These are phyloP conservation scores for Coptodon rendalli DNA, from an alignment of 2,113 vertebrate species.

Conservation along the genomic window DNA sequence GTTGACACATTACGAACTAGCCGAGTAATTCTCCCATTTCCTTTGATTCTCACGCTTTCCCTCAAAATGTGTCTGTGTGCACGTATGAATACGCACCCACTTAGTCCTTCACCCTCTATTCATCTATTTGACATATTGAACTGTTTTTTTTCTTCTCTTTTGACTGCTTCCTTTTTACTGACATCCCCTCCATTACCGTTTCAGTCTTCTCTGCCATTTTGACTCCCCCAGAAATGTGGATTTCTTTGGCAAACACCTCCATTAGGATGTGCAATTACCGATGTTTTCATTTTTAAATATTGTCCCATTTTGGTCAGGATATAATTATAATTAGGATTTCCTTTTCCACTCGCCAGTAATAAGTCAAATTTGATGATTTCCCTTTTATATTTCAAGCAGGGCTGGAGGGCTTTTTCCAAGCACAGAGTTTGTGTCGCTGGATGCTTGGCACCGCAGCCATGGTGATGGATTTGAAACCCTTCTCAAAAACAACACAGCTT, in stretches of 20 bases:
- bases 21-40: background rate
- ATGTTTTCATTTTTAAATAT: slow-evolving; percentile 52
- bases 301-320: slow-evolving; percentile 31
- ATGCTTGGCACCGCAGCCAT: background rate
- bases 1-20: slow-evolving; percentile 33
- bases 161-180: slow-evolving; percentile 1
- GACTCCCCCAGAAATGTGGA: background rate
- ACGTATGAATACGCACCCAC: background rate
- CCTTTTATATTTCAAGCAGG: background rate
- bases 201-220: background rate
- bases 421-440: background rate
- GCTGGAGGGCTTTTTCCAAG: slow-evolving; percentile 28
- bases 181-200: slow-evolving; percentile 3
- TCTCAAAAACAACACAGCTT: slow-evolving; percentile 40
- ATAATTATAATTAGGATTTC: slow-evolving; percentile 51
- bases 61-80: background rate
- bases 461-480: slow-evolving; percentile 45
- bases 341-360: slow-evolving; percentile 40
- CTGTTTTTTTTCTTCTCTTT: background rate
- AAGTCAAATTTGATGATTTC: slow-evolving; percentile 35
- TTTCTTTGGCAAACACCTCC: slow-evolving; percentile 2
- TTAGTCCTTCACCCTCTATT: background rate
- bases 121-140: slow-evolving; percentile 12
- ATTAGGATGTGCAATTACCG: slow-evolving; percentile 27
- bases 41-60: slow-evolving; percentile 9